phyloP scores from a whole-genome alignment of 2,888 invertebrate genomes.

The Nomada goodeniana region DNA sequence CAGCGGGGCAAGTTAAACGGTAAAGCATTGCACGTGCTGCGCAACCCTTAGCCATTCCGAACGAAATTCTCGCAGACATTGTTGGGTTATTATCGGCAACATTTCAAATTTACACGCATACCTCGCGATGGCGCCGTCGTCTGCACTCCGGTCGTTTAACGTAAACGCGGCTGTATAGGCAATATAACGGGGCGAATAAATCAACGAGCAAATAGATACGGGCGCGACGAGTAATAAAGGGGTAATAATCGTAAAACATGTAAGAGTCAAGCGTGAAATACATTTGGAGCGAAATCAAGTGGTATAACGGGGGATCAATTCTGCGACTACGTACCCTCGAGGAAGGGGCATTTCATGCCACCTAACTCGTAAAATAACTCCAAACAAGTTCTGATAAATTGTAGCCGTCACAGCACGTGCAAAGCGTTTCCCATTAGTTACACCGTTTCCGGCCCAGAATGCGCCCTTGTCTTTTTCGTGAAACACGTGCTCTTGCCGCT shows the following conservation, averaged over 20 bases:
- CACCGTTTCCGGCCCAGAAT: slow-evolving; percentile 64
- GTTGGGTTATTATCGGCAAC: slow-evolving; percentile 5
- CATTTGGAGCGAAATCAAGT: slow-evolving; percentile 59
- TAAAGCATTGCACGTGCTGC: too few relatives aligned
- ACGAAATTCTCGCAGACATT: too few relatives aligned
- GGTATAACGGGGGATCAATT: slow-evolving; percentile 58
- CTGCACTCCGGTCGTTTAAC: slow-evolving; percentile 38
- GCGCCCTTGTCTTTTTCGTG: slow-evolving; percentile 68
- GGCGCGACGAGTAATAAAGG: slow-evolving; percentile 45
- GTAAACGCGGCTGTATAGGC: slow-evolving; percentile 33
- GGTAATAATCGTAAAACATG: slow-evolving; percentile 58
- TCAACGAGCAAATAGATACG: slow-evolving; percentile 46
- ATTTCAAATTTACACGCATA: slow-evolving; percentile 21
- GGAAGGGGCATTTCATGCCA: slow-evolving; percentile 64
- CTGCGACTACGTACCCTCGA: slow-evolving; percentile 45
- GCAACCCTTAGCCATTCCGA: too few relatives aligned
- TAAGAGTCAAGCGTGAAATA: slow-evolving; percentile 56
- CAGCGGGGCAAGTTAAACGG: too few relatives aligned
- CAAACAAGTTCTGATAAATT: slow-evolving; percentile 73
- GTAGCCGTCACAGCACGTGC: slow-evolving; percentile 72
- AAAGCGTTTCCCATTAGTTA: slow-evolving; percentile 72
- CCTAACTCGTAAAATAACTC: slow-evolving; percentile 73
- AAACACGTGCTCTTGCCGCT: slow-evolving; percentile 64
- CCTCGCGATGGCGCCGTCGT: not conserved
- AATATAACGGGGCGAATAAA: slow-evolving; percentile 44